These are phyloP conservation scores for Hydropsyche betteni DNA, from an alignment of 2,888 invertebrate genomes.

Conservation along the genomic window DNA sequence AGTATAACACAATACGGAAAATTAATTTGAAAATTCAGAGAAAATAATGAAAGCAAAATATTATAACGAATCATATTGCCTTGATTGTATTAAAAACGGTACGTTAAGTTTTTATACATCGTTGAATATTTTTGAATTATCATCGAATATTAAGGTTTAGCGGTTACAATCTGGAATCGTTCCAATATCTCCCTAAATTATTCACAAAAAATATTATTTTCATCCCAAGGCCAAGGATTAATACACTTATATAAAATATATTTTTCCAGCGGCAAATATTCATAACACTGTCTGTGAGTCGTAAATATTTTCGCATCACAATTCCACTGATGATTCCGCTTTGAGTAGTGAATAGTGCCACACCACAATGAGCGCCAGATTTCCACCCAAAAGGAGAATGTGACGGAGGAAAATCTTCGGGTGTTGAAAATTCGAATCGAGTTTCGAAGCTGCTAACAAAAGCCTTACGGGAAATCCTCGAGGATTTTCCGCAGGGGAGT, in stretches of 20 bases:
- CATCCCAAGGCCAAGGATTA: neutral
- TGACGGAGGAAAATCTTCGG: too few species aligned
- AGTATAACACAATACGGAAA: too few species aligned
- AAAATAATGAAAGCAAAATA: too few species aligned
- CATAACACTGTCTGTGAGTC: neutral
- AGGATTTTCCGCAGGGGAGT: neutral
- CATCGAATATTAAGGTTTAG: neutral
- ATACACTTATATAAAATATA: neutral
- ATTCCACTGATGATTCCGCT: constrained; percentile 1
- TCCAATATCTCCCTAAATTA: constrained; percentile 5
- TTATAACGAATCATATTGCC: too few species aligned
- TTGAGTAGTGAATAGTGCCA: neutral
- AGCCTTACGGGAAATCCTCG: neutral
- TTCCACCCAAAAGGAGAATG: neutral
- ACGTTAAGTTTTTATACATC: constrained; percentile 24
- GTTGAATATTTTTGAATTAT: constrained; percentile 8
- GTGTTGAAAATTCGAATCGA: neutral
- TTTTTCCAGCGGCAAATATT: too few species aligned
- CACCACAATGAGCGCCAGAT: neutral
- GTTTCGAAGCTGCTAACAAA: constrained; percentile 6
- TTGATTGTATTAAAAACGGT: neutral
- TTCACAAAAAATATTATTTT: neutral
- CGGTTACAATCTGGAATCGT: neutral
- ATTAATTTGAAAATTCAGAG: too few species aligned
- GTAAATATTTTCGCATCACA: constrained; percentile 4